Evolutionary conservation across 1,140 invertebrate genomes (phyloP).

Genomic region (Drosophila novamexicana): DNA sequence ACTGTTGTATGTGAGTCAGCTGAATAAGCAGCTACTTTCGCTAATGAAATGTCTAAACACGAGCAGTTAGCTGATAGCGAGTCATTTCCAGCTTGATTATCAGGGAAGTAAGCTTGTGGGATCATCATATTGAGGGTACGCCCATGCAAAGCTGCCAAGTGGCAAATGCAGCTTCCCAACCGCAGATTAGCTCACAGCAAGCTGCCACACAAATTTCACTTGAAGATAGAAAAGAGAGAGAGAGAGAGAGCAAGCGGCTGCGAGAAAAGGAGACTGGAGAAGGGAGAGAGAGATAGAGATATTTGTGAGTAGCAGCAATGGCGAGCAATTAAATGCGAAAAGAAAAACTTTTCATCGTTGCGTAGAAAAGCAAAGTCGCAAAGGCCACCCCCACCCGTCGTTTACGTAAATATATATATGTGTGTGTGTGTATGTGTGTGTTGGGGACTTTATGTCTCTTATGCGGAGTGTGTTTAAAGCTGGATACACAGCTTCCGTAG

Average conservation of each 20-base stretch:
- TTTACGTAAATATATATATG: constrained; percentile 4
- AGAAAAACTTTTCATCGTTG: constrained; percentile 66
- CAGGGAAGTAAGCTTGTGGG: constrained; percentile 11
- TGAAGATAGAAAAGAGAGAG: background rate
- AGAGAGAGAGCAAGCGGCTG: background rate
- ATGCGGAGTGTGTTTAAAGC: background rate
- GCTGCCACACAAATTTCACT: constrained; percentile 24
- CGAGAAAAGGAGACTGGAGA: background rate
- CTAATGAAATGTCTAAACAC: constrained; percentile 25
- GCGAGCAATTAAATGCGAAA: constrained; percentile 70
- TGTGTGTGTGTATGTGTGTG: constrained; percentile 9
- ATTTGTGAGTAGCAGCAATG: constrained; percentile 6
- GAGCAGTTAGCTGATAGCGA: constrained; percentile 2
- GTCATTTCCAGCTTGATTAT: constrained; percentile 30
- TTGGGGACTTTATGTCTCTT: constrained; percentile 9
- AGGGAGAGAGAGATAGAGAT: background rate
- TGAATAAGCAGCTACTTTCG: constrained; percentile 26
- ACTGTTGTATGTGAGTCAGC: background rate
- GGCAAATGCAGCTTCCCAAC: constrained; percentile 62
- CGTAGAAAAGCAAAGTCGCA: constrained; percentile 49
- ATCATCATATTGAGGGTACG: constrained; percentile 19
- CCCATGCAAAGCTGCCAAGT: constrained; percentile 44
- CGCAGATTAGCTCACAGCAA: constrained; percentile 67
- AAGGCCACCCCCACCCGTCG: constrained; percentile 37
- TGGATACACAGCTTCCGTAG: no score